Evolutionary conservation across 2,888 invertebrate genomes (phyloP), one percentile per base, ranked within the genome.

Genomic region (Drosophila diplacantha): DNA sequence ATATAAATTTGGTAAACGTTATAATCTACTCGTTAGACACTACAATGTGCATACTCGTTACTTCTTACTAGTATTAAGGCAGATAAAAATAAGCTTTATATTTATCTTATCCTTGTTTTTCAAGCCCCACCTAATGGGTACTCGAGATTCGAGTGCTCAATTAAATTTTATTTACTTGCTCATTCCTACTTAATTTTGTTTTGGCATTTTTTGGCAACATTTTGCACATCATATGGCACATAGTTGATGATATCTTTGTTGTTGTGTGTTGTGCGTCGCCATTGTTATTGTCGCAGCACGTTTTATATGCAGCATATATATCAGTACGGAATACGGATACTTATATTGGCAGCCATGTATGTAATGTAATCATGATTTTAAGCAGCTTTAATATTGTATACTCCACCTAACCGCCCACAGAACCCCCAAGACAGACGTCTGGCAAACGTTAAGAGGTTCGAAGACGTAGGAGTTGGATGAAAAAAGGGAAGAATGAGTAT

Each of bases 141-240:
- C 32, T 47, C 20, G 0, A n/a, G 11, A 12, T 14, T 59, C 41
- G 59, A 37, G 18, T 22, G 18, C 5, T 14, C 38, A 32, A 39
- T 18, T 34, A 11, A 14, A 22, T 24, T 14, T 41, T 24, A 43
- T 50, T 20, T 18, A 31, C 31, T 43, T 16, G 41, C 59, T 24
- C 57, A 47, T 47, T 57, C 49, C 59, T 59, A 50, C 61, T 61
- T 61, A 37, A 61, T 61, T 59, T 59, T 59, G 49, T 61, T 50
- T 59, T 60, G 58, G 16, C 22, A 39, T 59, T 69, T 70, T 65
- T 68, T 75, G 60, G 52, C 64, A 72, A 69, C 71, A 81, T 74
- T 81, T 81, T 55, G 70, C 81, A 78, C 81, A 79, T 79, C 75
- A 73, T 81, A 73, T 69, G 71, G 63, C 71, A 71, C 66, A 69